Evolutionary conservation across 30 jellyfish, hydroid and myxozoan genomes (phyloP), one percentile per base, ranked within the genome.

Genomic region (Haliclystus octoradiatus): DNA sequence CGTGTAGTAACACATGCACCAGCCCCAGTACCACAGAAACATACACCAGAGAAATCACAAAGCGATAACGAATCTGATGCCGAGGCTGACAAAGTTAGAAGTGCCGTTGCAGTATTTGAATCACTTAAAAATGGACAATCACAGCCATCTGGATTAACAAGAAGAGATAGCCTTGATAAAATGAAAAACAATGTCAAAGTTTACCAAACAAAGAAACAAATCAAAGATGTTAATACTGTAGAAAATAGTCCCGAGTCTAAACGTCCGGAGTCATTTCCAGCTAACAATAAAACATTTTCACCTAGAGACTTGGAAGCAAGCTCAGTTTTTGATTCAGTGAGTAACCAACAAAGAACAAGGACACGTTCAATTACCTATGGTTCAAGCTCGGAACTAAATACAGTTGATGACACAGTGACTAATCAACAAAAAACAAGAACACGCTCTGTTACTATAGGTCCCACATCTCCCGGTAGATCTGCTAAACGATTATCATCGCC

Each of bases 1-100:
- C 77, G 97, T 26, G n/a, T n/a, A n/a, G n/a, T n/a, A n/a, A n/a
- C n/a, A n/a, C 70, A 62, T 40, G 93, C 97, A 0, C 93, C 93
- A 5, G 73, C 33, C 22, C 77, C 65, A 23, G 19, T 40, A 9
- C 57, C 57, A 5, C 9, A 9, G 9, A 40, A 40, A 19, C 19
- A 9, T 5, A 5, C 19, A 19, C 57, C 57, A 40, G 9, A 5
- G 57, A 19, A 9, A 40, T 5, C 57, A 9, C 14, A 19, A 5
- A 40, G 57, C 57, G 19, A 40, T 9, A 40, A 19, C 19, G 57
- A 9, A 9, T 5, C 9, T 40, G 57, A 40, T 40, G 57, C 9
- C 19, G 57, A 40, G 19, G 57, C 9, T 40, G 57, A 40, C 57
- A 40, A 40, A 40, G 57, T 40, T 9, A 40, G 19, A 19, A 40